A percentile compares a stretch with the other conserved stretches of the same genome.
These are phyloP conservation scores for Malurus alboscapulatus DNA, from an alignment of 2,113 vertebrate genomes.

Conservation along the genomic window DNA sequence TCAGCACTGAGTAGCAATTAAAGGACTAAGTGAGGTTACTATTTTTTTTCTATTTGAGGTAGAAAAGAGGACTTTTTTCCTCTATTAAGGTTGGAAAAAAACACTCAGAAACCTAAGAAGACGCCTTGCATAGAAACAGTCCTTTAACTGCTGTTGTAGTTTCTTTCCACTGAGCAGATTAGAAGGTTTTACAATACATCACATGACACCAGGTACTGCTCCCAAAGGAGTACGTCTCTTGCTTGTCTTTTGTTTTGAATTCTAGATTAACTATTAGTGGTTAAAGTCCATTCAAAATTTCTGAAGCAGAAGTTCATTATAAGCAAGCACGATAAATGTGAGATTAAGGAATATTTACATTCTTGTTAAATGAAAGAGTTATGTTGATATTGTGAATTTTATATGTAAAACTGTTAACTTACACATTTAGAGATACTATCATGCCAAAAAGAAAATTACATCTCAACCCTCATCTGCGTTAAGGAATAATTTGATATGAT, in stretches of 20 bases:
- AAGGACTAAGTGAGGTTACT: background rate
- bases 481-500: constrained; percentile 37
- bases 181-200: background rate
- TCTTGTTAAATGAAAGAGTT: background rate
- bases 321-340: background rate
- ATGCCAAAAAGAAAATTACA: constrained; percentile 57
- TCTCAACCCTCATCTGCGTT: background rate
- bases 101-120: background rate
- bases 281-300: background rate
- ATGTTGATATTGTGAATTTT: background rate
- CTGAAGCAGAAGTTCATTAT: background rate
- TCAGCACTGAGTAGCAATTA: background rate
- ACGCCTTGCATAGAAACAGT: background rate
- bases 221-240: background rate
- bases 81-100: background rate
- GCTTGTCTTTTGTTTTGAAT: background rate
- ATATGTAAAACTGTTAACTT: background rate
- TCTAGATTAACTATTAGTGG: background rate
- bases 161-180: background rate
- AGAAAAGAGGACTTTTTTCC: background rate
- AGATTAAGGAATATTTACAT: background rate
- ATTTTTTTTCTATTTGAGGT: background rate
- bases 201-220: background rate
- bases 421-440: constrained; percentile 34
- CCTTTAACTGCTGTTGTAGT: background rate